These are phyloP conservation scores for Bedellia somnulentella DNA, from an alignment of 2,888 invertebrate genomes.

Conservation along the genomic window DNA sequence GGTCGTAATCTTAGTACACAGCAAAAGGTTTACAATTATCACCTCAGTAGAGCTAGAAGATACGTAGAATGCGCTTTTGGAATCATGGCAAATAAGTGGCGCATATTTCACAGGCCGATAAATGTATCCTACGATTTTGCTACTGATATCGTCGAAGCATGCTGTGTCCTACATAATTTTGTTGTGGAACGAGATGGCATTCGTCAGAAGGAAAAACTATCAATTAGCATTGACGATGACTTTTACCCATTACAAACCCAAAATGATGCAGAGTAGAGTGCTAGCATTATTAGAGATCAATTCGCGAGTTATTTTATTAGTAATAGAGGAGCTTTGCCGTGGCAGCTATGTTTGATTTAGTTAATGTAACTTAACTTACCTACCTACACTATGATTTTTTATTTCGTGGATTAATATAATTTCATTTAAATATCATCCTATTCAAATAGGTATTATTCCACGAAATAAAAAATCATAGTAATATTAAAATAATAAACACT, in stretches of 20 bases:
- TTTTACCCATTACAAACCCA: constrained; percentile 7
- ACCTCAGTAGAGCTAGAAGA: constrained; percentile 13
- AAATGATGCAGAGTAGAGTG: constrained; percentile 7
- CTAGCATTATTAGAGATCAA: constrained; percentile 7
- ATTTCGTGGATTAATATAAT: too few species aligned
- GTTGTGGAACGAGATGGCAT: constrained; percentile 6
- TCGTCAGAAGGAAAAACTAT: constrained; percentile 7
- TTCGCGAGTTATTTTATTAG: constrained; percentile 9
- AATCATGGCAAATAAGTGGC: too few species aligned
- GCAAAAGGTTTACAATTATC: constrained; percentile 14
- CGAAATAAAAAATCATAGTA: too few species aligned
- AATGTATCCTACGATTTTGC: constrained; percentile 7
- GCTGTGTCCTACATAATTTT: too few species aligned
- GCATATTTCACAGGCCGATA: constrained; percentile 7
- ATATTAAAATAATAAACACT: too few species aligned
- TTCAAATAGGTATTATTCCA: too few species aligned
- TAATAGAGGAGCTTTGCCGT: constrained; percentile 9
- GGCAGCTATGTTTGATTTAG: constrained; percentile 9
- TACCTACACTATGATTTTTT: too few species aligned
- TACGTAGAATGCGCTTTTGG: too few species aligned
- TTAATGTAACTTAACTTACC: too few species aligned
- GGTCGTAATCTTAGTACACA: too few species aligned
- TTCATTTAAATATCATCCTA: too few species aligned
- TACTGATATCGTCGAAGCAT: constrained; percentile 7
- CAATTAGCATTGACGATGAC: constrained; percentile 8